Base-by-base conservation (phyloP, 2,797 vertebrate species). In the Lacerta viridis region DNA sequence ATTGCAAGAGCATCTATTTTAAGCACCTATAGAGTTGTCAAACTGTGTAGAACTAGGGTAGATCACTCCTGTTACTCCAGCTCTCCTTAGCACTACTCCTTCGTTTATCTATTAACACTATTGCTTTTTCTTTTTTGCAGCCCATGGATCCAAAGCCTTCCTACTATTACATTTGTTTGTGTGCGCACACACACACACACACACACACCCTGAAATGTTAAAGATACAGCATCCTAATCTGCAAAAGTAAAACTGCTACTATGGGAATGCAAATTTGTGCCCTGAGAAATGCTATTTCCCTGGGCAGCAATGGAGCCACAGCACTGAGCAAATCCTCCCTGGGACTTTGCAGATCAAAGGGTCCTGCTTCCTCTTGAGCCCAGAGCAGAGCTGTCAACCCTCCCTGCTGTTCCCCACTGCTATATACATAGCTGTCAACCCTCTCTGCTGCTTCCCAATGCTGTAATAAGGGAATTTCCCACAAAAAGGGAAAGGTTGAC, bases 1-100 rank as follows among this genome's bases (percentile, higher is more conserved):
- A 46, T 74, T 89, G 77, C 75, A 80, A 27, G 77, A 33, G 9
- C 64, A 8, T 66, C 77, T 64, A 80, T 80, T 74, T 85, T 85
- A 74, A 36, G 46, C 4, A n/a, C 11, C 17, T 41, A 61, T 59
- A 59, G 33, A 74, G 36, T 85, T 74, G 55, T 87, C 71, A 59
- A 39, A 50, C 5, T 82, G 25, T 61, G 27, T 23, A 75, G 25
- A 80, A 5, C 46, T 71, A 23, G 33, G 15, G 36, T 36, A 17
- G 39, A 64, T 83, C 75, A 61, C 43, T 33, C 39, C 39, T 80
- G 7, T 33, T 88, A 50, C 82, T 79, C 20, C 36, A 75, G 80
- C 17, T 55, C 18, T 46, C 39, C 59, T 69, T n/a, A 55, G 41
- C 76, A 69, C 23, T 50, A 20, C 29, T 85, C 64, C 43, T 43